Evolutionary conservation across 2,888 invertebrate species (phyloP), one percentile per base, ranked within the genome.

Genomic region (Seladonia tumulorum): DNA sequence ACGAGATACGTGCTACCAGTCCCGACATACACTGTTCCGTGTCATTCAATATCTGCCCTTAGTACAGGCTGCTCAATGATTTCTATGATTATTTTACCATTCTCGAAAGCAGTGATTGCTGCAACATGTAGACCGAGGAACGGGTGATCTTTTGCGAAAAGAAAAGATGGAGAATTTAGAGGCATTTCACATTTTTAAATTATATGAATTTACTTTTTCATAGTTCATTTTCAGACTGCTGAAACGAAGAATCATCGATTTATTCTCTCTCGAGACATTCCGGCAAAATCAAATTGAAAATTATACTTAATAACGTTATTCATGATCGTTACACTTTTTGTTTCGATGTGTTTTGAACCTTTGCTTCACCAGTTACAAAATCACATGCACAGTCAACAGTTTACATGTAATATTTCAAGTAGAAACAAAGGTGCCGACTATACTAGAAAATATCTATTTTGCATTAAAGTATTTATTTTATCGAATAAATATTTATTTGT

Each of bases 11-110:
- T 16, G 42, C 16, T 39, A 12, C 60, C 77, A 78, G 42, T 76
- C 72, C 35, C 76, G 79, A 25, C 60, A 53, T n/a, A 63, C 53
- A 25, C 68, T 66, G 81, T 77, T 82, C 66, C 82, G 29, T 82
- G 83, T 83, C 68, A 83, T 68, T 77, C 47, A 53, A 81, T 76
- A 81, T 76, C 39, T 72, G 39, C n/a, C 66, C 35, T 45, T n/a
- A 29, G n/a, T 10, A 71, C 49, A 47, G 35, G 25, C 47, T 35
- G 76, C 42, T 60, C 53, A 82, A 79, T 53, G 60, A 68, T 78
- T 81, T 78, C 57, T 53, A 47, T 57, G 8, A 35, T 35, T 35
- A 66, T 35, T 66, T 66, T 16, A 29, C 16, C 29, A 18, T 18
- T 18, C 18, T 29, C 7, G 29, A 16, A 29, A 14, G 29, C 14